Percentiles rank a stretch among this genome's conserved stretches.
Conservation (phyloP, 1,140 invertebrate genomes). For the Macrobrachium rosenbergii region DNA sequence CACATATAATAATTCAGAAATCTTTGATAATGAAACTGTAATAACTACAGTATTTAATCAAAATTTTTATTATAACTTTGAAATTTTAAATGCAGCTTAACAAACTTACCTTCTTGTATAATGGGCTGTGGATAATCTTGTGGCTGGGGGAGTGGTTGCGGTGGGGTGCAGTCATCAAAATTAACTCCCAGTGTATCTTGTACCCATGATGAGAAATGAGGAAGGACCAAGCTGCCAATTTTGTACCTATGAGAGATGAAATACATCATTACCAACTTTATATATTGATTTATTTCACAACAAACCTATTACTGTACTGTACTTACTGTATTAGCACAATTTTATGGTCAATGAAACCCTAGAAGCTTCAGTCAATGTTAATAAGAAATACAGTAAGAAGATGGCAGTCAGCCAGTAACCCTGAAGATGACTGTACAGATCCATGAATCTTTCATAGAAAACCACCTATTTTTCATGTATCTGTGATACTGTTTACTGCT, state of each 20-base stretch:
- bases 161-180: slow-evolving; percentile 53
- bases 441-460: too few relatives aligned
- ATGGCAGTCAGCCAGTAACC: too few relatives aligned
- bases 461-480: too few relatives aligned
- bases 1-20: too few relatives aligned
- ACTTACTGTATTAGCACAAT: not conserved
- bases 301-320: not conserved
- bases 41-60: too few relatives aligned
- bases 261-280: not conserved
- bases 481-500: too few relatives aligned
- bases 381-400: too few relatives aligned
- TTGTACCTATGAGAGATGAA: slow-evolving; percentile 42
- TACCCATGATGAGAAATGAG: slow-evolving; percentile 50
- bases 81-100: not conserved
- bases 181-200: slow-evolving; percentile 45
- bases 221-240: slow-evolving; percentile 54
- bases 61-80: too few relatives aligned
- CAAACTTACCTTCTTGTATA: slow-evolving; percentile 24
- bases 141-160: slow-evolving; percentile 35
- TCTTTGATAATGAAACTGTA: too few relatives aligned
- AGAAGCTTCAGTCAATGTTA: too few relatives aligned
- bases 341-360: not conserved
- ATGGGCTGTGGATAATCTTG: slow-evolving; percentile 42
- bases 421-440: too few relatives aligned
- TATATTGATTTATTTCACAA: not conserved